phyloP scores from a whole-genome alignment of 2,888 invertebrate species.

The Aspidiotus rigidus region DNA sequence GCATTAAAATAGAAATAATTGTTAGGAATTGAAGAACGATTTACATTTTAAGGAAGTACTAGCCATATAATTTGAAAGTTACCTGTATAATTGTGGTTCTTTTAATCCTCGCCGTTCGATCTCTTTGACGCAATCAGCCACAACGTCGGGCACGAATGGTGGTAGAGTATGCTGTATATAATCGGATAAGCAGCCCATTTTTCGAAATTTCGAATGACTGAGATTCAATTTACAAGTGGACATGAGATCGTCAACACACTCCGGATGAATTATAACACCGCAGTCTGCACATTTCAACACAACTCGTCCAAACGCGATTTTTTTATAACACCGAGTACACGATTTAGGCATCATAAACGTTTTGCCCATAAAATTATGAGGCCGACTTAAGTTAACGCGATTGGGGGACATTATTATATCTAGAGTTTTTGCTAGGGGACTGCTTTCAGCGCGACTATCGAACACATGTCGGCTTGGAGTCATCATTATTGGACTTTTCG shows the following conservation, averaged over 20 bases:
- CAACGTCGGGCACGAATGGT: conserved; percentile 88
- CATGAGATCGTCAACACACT: conserved; percentile 72
- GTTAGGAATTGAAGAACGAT: too few relatives aligned
- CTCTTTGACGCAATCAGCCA: conserved; percentile 91
- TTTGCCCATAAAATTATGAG: conserved; percentile 64
- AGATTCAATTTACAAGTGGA: conserved; percentile 63
- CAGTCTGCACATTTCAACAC: conserved; percentile 79
- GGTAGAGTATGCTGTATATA: conserved; percentile 66
- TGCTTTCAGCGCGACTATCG: too few relatives aligned
- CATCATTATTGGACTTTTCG: too few relatives aligned
- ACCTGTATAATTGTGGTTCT: conserved; percentile 63
- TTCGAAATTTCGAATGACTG: conserved; percentile 49
- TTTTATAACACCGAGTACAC: conserved; percentile 67
- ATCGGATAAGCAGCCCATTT: conserved; percentile 46
- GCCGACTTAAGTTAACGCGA: conserved; percentile 36
- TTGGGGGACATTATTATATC: too few relatives aligned
- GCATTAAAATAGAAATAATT: too few relatives aligned
- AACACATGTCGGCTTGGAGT: too few relatives aligned
- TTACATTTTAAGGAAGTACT: too few relatives aligned
- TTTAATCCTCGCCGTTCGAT: conserved; percentile 78
- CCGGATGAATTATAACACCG: conserved; percentile 52
- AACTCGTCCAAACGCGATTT: conserved; percentile 75
- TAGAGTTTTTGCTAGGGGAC: too few relatives aligned
- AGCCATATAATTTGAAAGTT: too few relatives aligned
- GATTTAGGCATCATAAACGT: conserved; percentile 69